These are phyloP conservation scores for Parauchenoglanis punctatus DNA, from an alignment of 2,797 vertebrate genomes.

Conservation along the genomic window DNA sequence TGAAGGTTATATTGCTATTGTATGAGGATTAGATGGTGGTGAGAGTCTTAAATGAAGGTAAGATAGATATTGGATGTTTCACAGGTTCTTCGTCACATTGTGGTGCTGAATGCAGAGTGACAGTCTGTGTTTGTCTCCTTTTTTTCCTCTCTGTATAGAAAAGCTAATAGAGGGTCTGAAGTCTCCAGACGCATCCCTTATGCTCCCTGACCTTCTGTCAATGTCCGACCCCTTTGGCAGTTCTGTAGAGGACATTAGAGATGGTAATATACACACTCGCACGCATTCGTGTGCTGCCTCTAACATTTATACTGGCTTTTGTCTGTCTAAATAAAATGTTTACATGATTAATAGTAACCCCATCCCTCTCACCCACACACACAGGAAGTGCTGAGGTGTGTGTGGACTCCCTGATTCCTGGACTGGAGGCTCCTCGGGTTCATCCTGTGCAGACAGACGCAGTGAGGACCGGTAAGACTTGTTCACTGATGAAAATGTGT, in stretches of 20 bases:
- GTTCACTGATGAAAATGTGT: not conserved
- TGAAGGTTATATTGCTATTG: not conserved
- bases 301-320: not conserved
- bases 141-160: slow-evolving; percentile 74
- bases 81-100: not conserved
- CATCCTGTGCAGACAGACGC: slow-evolving; percentile 76
- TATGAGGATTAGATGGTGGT: not conserved
- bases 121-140: not conserved
- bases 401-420: slow-evolving; percentile 84
- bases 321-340: not conserved
- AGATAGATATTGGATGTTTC: not conserved
- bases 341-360: not conserved
- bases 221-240: slow-evolving; percentile 93
- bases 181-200: slow-evolving; percentile 92
- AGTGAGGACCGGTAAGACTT: slow-evolving; percentile 78
- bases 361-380: not conserved
- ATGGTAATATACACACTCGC: slow-evolving; percentile 77
- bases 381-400: slow-evolving; percentile 71
- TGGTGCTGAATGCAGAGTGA: not conserved
- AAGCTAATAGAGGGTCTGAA: slow-evolving; percentile 99
- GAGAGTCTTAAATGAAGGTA: not conserved
- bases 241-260: slow-evolving; percentile 80
- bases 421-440: slow-evolving; percentile 79
- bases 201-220: slow-evolving; percentile 93
- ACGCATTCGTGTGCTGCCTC: not conserved